Evolutionary conservation across 2,888 invertebrate genomes (phyloP), one percentile per base, ranked within the genome.

Genomic region (Tuberolachnus salignus): DNA sequence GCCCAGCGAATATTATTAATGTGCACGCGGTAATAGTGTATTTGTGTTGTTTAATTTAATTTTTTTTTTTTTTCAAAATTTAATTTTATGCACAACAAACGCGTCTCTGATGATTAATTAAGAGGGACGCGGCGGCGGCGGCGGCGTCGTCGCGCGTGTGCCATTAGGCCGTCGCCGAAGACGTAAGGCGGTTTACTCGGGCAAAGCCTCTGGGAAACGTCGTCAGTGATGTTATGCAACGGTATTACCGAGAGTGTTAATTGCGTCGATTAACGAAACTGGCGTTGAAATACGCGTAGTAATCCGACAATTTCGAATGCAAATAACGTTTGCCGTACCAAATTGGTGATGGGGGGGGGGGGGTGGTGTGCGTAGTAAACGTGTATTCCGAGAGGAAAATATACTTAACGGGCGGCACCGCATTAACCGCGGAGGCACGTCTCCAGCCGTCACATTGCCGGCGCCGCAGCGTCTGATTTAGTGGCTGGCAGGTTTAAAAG

Each of bases 281-380:
- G 78, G 53, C 78, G 78, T 23, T 13, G 78, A 61, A 49, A 78
- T 6, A n/a, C 53, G 19, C 67, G 57, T 67, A 34, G 34, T 34
- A 67, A 75, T 75, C 67, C 49, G 55, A 75, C 75, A 75, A n/a
- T 78, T 78, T 78, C 78, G 78, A 67, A 78, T 78, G 78, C 78
- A 78, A 78, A 78, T 78, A 67, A 69, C 78, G 78, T 69, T n/a
- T 67, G 75, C 67, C 59, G 26, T 11, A 1, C 46, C n/a, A n/a
- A n/a, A n/a, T n/a, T n/a, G n/a, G n/a, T n/a, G n/a, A n/a, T n/a
- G n/a, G n/a, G n/a, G n/a, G 19, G 3, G 51, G 51, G 64, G 66
- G 23, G 26, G 46, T 46, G 9, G 34, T 26, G 21, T 21, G 23
- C 46, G 16, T 72, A n/a, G n/a, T n/a, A n/a, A 34, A 34, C 34